Evolutionary conservation across 2,113 vertebrate genomes (phyloP), one percentile per base, ranked within the genome.

Genomic region (Coptodon bakossiorum): DNA sequence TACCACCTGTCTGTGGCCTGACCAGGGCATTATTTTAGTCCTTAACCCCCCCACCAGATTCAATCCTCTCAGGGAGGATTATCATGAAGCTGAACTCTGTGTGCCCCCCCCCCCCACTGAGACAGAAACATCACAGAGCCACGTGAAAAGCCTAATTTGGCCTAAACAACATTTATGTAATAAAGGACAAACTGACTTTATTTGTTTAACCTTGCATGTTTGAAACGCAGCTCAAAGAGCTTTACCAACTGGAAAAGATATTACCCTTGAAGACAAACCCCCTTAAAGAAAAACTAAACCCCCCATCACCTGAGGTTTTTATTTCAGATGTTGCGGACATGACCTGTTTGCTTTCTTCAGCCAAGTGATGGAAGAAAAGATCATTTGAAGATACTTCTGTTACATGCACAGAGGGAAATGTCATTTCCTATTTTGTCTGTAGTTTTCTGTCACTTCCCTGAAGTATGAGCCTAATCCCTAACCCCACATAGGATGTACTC

Each of bases 21-120:
- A 63, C 78, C 71, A 56, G 81, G 89, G 86, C 86, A 91, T 94
- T 86, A 59, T 84, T 91, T 93, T 56, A 90, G 88, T 80, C 84
- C 63, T 90, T 80, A 54, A 52, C 73, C 84, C 31, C 66, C 56
- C 66, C 40, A 68, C 48, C 83, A 61, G 81, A 88, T 85, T 92
- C 88, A 90, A 92, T 94, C 93, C 94, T 88, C 91, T 94, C 92
- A 90, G 45, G 66, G 61, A 53, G 91, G 93, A 94, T 95, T 95
- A 95, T 81, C 79, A 82, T 91, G 76, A 86, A 90, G 93, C 81
- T 87, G 19, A 52, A 71, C 87, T 86, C 80, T 40, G 31, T 24
- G 9, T 73, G 78, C 43, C 79, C 61, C 59, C 59, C n/a, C 79
- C 50, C 79, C 59, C 79, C 40, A 66, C 82, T 36, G 31, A 80